Percentiles rank a stretch among this genome's conserved stretches.
These are phyloP conservation scores for Pteromalus puparum DNA, from an alignment of 1,140 invertebrate genomes.

Conservation along the genomic window DNA sequence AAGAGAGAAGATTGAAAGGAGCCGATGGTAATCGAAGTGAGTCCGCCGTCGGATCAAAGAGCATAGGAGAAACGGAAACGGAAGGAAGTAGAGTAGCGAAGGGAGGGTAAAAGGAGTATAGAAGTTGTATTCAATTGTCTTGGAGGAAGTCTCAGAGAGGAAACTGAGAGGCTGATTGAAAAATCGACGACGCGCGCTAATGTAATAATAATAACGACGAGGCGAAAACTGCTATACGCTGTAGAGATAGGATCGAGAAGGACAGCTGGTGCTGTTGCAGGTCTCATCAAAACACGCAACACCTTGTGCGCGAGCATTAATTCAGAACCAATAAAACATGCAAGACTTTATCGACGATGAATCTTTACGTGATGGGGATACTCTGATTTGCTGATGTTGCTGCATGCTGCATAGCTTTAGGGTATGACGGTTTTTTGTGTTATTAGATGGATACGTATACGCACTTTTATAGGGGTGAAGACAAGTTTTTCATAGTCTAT, in stretches of 20 bases:
- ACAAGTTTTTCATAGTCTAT: no score
- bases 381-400: neutral
- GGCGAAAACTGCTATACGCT: neutral
- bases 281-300: neutral
- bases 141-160: neutral
- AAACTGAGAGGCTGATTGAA: neutral
- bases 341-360: neutral
- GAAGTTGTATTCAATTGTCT: neutral
- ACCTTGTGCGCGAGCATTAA: neutral
- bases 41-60: neutral
- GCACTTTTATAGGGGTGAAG: no score
- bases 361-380: neutral
- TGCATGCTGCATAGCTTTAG: no score
- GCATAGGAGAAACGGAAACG: neutral
- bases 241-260: neutral
- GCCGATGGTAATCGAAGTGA: neutral
- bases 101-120: neutral
- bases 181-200: neutral
- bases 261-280: neutral
- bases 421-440: neutral
- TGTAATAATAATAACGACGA: neutral
- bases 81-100: neutral
- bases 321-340: neutral
- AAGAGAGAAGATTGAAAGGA: no score
- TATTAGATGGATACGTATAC: no score